Evolutionary conservation across 1,140 invertebrate genomes (phyloP).

Genomic region (Diachasmimorpha longicaudata): DNA sequence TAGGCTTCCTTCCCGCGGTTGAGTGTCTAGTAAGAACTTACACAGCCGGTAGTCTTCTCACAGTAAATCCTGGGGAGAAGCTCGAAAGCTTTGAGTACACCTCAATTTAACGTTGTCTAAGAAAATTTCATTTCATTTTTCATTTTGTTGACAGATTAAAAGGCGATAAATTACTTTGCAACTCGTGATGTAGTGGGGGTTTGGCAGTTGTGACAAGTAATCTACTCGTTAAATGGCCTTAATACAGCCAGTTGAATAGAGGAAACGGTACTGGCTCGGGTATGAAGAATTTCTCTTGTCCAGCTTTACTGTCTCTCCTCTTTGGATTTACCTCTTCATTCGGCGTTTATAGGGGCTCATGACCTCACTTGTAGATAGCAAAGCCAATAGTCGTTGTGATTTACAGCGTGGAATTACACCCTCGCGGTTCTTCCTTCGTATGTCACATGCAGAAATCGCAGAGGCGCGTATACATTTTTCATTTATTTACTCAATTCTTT

Average conservation of each 20-base stretch:
- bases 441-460: constrained; percentile 44
- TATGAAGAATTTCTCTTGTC: background rate
- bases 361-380: constrained; percentile 41
- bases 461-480: background rate
- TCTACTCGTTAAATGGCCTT: too few relatives aligned
- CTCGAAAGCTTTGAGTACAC: background rate
- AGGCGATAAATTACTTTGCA: too few relatives aligned
- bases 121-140: background rate
- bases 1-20: background rate
- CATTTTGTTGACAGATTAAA: too few relatives aligned
- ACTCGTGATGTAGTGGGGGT: too few relatives aligned
- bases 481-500: constrained; percentile 10
- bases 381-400: constrained; percentile 43
- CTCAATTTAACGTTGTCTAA: background rate
- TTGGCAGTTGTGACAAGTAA: too few relatives aligned
- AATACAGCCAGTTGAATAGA: background rate
- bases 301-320: background rate
- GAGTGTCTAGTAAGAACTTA: background rate
- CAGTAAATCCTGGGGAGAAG: constrained; percentile 3
- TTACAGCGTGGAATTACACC: constrained; percentile 47
- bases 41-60: constrained; percentile 12
- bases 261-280: background rate
- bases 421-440: constrained; percentile 38
- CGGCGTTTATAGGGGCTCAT: constrained; percentile 44
- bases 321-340: background rate